Percentiles rank a stretch among this genome's conserved stretches.
Evolutionary conservation across 2,113 vertebrate genomes (phyloP).

Genomic region (Synchiropus splendidus): DNA sequence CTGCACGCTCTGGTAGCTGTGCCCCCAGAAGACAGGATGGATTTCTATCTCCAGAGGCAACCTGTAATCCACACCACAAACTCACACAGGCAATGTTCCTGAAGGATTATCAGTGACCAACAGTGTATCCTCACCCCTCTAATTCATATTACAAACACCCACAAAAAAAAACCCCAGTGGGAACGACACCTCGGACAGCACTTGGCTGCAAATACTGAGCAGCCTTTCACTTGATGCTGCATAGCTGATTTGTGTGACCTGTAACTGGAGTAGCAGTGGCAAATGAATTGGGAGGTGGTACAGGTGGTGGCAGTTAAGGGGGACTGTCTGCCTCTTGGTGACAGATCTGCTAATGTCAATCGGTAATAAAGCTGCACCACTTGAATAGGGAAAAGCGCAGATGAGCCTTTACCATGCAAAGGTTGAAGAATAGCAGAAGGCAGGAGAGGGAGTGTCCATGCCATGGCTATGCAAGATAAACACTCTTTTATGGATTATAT

Average conservation of each 20-base stretch:
- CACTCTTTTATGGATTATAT: slow-evolving; percentile 15
- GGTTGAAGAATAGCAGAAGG: neutral
- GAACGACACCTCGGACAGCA: slow-evolving; percentile 17
- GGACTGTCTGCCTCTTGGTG: slow-evolving; percentile 8
- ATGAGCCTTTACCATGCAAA: neutral
- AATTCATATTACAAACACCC: slow-evolving; percentile 24
- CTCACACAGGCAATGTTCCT: slow-evolving; percentile 1
- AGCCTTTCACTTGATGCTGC: slow-evolving; percentile 11
- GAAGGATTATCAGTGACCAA: slow-evolving; percentile 12
- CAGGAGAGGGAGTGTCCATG: slow-evolving; percentile 18
- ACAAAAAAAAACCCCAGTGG: slow-evolving; percentile 5
- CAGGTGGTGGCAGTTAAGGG: neutral
- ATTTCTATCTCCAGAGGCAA: slow-evolving; percentile 24
- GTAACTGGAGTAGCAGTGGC: slow-evolving; percentile 31
- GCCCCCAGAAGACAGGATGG: slow-evolving; percentile 11
- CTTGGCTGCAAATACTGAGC: slow-evolving; percentile 26
- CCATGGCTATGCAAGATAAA: slow-evolving; percentile 30
- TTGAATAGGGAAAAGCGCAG: no score
- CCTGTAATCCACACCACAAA: slow-evolving; percentile 8
- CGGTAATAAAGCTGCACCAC: no score
- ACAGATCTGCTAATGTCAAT: slow-evolving; percentile 15
- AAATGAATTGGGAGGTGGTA: neutral
- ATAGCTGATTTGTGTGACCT: slow-evolving; percentile 27
- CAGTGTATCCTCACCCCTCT: slow-evolving; percentile 8
- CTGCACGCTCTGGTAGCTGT: slow-evolving; percentile 9